Evolutionary conservation across 2,113 vertebrate species (phyloP).

Genomic region (Microtus ochrogaster): DNA sequence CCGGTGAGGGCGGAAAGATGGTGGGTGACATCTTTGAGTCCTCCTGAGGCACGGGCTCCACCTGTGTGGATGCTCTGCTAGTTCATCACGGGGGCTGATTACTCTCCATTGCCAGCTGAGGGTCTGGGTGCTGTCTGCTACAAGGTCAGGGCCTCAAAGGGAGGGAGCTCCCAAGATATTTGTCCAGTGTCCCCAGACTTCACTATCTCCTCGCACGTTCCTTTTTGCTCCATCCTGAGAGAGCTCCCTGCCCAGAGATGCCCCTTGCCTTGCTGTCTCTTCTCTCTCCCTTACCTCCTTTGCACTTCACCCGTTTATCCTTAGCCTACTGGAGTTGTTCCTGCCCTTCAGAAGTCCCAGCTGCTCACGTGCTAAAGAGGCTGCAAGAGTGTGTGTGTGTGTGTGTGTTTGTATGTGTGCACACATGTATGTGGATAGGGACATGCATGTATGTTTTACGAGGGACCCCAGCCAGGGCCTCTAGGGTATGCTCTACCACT

Average conservation of each 20-base stretch:
- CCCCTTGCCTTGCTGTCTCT: not conserved
- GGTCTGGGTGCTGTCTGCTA: not conserved
- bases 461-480: not conserved
- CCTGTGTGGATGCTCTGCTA: not conserved
- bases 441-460: not conserved
- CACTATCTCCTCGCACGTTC: not conserved
- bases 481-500: not conserved
- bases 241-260: not conserved
- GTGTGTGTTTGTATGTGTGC: too few relatives aligned
- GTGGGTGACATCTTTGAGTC: not conserved
- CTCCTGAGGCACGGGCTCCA: not conserved
- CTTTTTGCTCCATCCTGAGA: not conserved
- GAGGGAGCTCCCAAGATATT: not conserved
- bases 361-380: not conserved
- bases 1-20: not conserved
- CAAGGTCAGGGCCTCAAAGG: not conserved
- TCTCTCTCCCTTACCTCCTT: not conserved
- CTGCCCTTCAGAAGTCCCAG: not conserved
- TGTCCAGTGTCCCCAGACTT: not conserved
- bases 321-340: not conserved
- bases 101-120: not conserved
- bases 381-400: not conserved
- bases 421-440: too few relatives aligned
- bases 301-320: fast-evolving
- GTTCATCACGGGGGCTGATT: not conserved